Evolutionary conservation across 2,797 vertebrate species (phyloP).

Genomic region (Arvicola amphibius): DNA sequence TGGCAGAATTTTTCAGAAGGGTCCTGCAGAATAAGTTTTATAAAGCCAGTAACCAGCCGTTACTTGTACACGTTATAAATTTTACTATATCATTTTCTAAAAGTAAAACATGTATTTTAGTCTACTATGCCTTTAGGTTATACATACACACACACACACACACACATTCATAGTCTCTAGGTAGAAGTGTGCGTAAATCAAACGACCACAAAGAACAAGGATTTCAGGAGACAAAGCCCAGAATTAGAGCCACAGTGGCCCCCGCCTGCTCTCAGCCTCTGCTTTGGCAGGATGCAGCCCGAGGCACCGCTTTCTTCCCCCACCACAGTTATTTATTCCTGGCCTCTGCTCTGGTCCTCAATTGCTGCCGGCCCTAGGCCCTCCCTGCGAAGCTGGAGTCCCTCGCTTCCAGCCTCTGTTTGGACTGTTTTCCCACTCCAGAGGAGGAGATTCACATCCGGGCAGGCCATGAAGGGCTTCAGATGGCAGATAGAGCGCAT

Average conservation of each 20-base stretch:
- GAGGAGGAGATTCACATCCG: constrained; percentile 47
- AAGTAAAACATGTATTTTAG: not conserved
- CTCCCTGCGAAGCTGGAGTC: not conserved
- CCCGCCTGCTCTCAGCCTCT: not conserved
- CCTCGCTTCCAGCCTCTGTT: constrained; percentile 9
- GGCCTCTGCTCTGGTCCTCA: not conserved
- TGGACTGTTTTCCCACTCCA: not conserved
- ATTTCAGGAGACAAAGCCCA: not conserved
- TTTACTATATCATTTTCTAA: constrained; percentile 1
- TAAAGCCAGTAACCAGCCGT: not conserved
- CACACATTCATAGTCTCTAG: not conserved
- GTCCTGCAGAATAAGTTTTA: not conserved
- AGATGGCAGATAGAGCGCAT: constrained; percentile 6
- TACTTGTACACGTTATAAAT: not conserved
- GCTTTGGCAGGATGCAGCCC: not conserved
- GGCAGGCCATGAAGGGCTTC: constrained; percentile 48
- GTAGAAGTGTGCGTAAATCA: not conserved
- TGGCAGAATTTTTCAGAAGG: not conserved
- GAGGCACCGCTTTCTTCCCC: not conserved
- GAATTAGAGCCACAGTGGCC: fast-evolving
- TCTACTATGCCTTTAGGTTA: not conserved
- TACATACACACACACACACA: not conserved
- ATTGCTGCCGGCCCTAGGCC: not conserved
- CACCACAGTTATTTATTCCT: not conserved
- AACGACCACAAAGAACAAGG: not conserved